Base-by-base conservation (phyloP, 2,797 vertebrate species). In the Harpagifer antarcticus region DNA sequence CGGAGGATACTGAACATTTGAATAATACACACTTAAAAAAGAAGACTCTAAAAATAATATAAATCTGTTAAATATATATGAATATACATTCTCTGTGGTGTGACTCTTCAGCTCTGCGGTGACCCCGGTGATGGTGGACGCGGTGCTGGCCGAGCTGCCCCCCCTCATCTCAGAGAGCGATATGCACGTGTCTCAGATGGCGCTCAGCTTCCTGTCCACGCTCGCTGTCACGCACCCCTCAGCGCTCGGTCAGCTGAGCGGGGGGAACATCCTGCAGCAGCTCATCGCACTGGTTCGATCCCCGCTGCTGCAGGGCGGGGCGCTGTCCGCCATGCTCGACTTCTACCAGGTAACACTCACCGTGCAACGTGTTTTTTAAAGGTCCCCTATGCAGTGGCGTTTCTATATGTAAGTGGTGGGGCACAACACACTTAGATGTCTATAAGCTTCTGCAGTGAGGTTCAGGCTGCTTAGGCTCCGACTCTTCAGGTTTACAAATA, bases 171-270 rank as follows among this genome's bases (percentile, higher is more conserved):
- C 97, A 0, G 98, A 99, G 92, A 98, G 97, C 55, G 98, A 99
- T 93, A 99, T 99, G 98, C 98, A 99, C 23, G 98, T 99, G 64
- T 99, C 98, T 0, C 98, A 99, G 93, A 99, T 99, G 97, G 98
- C 98, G 64, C 97, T 99, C 89, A 98, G 97, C 92, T 99, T 99
- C 91, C 95, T 99, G 82, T 99, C 98, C 77, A 99, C 98, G 0
- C 93, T 99, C 89, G 98, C 98, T 48, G 97, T 96, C 75, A 98
- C 98, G 2, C 98, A 99, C 93, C 98, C 98, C 54, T 97, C 97
- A n/a, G 97, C 97, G 11, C 94, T 99, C 68, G 96, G 97, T 19
- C 98, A 98, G 94, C 96, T 99, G 85, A 98, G 96, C 60, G 97
- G 96, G 10, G 97, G 91, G 0, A 90, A 96, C 84, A 99, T 99